Conservation (phyloP, 2,888 invertebrate species). For the Caenorhabditis sp. region DNA sequence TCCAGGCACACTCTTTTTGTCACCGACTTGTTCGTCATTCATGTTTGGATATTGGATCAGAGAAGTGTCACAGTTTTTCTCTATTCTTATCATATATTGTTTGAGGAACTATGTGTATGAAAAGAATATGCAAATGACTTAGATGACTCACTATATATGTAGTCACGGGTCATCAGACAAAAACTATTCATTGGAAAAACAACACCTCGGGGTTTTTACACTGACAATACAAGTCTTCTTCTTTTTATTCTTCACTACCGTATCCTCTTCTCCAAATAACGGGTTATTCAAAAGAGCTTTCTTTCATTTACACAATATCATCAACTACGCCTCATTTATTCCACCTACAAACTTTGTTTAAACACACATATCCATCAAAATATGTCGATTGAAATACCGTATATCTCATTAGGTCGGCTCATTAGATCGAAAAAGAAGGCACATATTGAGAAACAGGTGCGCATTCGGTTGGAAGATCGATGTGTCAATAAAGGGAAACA, state of each 20-base stretch:
- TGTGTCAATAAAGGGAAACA: conserved; percentile 2
- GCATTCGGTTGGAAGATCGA: conserved; percentile 10
- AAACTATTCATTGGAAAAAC: not conserved
- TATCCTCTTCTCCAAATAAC: not conserved
- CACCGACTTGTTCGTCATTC: conserved; percentile 1
- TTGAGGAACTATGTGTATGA: not conserved
- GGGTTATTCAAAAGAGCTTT: not conserved
- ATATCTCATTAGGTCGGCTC: conserved; percentile 4
- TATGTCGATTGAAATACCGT: not conserved
- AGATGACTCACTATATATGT: not conserved
- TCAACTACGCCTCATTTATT: not conserved
- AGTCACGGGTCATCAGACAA: not conserved
- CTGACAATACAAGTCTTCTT: too few relatives aligned
- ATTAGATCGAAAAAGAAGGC: conserved; percentile 3
- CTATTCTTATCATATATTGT: not conserved
- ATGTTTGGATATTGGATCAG: conserved; percentile 7
- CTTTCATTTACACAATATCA: too few relatives aligned
- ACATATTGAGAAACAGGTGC: conserved; percentile 12
- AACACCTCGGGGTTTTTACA: too few relatives aligned
- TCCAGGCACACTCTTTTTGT: not conserved
- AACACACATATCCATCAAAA: not conserved
- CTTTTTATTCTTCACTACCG: not conserved
- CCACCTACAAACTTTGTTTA: not conserved
- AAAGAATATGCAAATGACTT: conserved; percentile 1
- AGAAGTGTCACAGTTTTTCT: conserved; percentile 5